A percentile compares a stretch with the other conserved stretches of the same genome.
Evolutionary conservation across 2,113 vertebrate species (phyloP).

Genomic region (Trichechus manatus): DNA sequence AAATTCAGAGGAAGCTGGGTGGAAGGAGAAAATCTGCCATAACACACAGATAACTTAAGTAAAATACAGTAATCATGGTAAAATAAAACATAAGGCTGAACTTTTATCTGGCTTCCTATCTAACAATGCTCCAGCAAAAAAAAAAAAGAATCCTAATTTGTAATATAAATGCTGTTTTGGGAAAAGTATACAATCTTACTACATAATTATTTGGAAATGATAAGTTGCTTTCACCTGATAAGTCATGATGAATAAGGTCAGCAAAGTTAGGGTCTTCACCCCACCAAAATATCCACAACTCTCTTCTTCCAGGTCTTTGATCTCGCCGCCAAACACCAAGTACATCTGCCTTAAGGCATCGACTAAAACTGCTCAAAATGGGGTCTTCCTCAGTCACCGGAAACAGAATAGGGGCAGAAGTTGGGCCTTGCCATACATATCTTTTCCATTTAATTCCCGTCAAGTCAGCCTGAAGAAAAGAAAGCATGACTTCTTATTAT

Average conservation of each 20-base stretch:
- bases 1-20: slow-evolving; percentile 47
- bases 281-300: slow-evolving; percentile 99
- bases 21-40: background rate
- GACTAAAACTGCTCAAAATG: slow-evolving; percentile 98
- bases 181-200: background rate
- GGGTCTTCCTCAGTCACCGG: slow-evolving; percentile 99
- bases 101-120: slow-evolving; percentile 17
- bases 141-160: background rate
- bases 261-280: slow-evolving; percentile 97
- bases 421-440: slow-evolving; percentile 98
- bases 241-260: slow-evolving; percentile 97
- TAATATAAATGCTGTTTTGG: background rate
- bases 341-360: slow-evolving; percentile 97
- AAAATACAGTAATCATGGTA: slow-evolving; percentile 27
- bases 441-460: slow-evolving; percentile 99
- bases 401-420: slow-evolving; percentile 97
- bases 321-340: slow-evolving; percentile 97
- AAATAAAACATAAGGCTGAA: slow-evolving; percentile 50
- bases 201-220: slow-evolving; percentile 52
- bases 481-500: slow-evolving; percentile 56
- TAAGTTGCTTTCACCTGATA: slow-evolving; percentile 90
- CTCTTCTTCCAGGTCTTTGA: slow-evolving; percentile 95
- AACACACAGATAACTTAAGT: background rate
- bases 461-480: slow-evolving; percentile 93
- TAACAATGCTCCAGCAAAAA: background rate